phyloP scores from a whole-genome alignment of 2,113 vertebrate species.

The Polypterus bichir region DNA sequence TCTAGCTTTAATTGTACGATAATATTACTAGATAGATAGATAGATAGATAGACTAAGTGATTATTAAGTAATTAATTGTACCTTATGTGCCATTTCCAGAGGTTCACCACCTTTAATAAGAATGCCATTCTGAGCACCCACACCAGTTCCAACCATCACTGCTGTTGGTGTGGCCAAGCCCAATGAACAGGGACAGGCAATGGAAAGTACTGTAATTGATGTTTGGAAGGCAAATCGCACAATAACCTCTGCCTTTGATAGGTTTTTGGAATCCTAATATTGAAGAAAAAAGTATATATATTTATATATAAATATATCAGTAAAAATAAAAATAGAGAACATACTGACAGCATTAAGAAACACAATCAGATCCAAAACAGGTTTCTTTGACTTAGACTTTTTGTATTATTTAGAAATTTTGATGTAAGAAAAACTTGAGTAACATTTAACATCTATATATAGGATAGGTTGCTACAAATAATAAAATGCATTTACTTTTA shows the following conservation, averaged over 20 bases:
- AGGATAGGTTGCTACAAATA: neutral
- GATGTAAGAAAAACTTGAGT: too few relatives aligned
- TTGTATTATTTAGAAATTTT: too few relatives aligned
- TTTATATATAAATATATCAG: neutral
- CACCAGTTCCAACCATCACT: constrained; percentile 95
- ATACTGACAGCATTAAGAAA: too few relatives aligned
- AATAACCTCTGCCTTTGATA: constrained; percentile 68
- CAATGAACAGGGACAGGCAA: constrained; percentile 90
- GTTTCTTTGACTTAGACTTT: too few relatives aligned
- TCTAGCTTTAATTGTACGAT: too few relatives aligned
- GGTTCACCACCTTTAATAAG: constrained; percentile 96
- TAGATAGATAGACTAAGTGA: too few relatives aligned
- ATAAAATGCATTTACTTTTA: neutral
- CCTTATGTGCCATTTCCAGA: constrained; percentile 95
- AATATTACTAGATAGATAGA: too few relatives aligned
- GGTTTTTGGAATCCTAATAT: constrained; percentile 28
- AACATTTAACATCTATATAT: too few relatives aligned
- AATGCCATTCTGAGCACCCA: constrained; percentile 88
- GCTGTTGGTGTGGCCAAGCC: constrained; percentile 91
- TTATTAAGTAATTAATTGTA: constrained; percentile 8
- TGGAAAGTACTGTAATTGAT: constrained; percentile 87
- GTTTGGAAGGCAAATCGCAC: constrained; percentile 91
- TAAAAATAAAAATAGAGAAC: neutral
- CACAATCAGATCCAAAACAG: too few relatives aligned
- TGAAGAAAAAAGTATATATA: neutral